Percentiles rank a stretch among this genome's conserved stretches.
Conservation (phyloP, 2,888 invertebrate genomes). For the Mongoloraphidia duomilia region DNA sequence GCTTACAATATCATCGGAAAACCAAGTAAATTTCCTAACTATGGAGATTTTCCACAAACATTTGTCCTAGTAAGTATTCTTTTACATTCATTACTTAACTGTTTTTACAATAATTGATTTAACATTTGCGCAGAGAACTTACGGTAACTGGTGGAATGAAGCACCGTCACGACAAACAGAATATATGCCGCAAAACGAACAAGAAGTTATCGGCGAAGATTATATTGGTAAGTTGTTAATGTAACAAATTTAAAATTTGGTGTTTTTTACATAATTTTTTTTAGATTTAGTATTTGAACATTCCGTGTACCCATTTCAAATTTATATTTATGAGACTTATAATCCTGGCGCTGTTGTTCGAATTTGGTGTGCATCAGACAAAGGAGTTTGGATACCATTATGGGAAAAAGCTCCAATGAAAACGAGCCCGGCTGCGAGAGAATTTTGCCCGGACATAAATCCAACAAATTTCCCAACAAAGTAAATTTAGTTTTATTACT, state of each 20-base stretch:
- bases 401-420: slow-evolving; percentile 61
- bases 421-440: slow-evolving; percentile 45
- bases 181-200: slow-evolving; percentile 60
- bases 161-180: slow-evolving; percentile 56
- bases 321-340: slow-evolving; percentile 71
- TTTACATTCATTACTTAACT: background rate
- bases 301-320: slow-evolving; percentile 50
- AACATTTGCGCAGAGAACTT: slow-evolving; percentile 49
- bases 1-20: slow-evolving; percentile 75
- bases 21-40: slow-evolving; percentile 72
- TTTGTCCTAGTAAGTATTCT: slow-evolving; percentile 67
- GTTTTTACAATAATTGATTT: slow-evolving; percentile 1
- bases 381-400: slow-evolving; percentile 50
- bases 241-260: background rate
- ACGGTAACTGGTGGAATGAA: slow-evolving; percentile 73
- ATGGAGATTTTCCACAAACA: slow-evolving; percentile 83
- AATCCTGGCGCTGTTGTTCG: slow-evolving; percentile 73
- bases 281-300: slow-evolving; percentile 50
- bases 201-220: slow-evolving; percentile 55
- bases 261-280: slow-evolving; percentile 2
- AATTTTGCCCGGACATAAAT: slow-evolving; percentile 60
- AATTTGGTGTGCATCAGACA: slow-evolving; percentile 52
- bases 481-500: slow-evolving; percentile 24
- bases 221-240: slow-evolving; percentile 49
- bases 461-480: slow-evolving; percentile 39